Evolutionary conservation across 2,888 invertebrate genomes (phyloP).

Genomic region (Agriopis marginaria): DNA sequence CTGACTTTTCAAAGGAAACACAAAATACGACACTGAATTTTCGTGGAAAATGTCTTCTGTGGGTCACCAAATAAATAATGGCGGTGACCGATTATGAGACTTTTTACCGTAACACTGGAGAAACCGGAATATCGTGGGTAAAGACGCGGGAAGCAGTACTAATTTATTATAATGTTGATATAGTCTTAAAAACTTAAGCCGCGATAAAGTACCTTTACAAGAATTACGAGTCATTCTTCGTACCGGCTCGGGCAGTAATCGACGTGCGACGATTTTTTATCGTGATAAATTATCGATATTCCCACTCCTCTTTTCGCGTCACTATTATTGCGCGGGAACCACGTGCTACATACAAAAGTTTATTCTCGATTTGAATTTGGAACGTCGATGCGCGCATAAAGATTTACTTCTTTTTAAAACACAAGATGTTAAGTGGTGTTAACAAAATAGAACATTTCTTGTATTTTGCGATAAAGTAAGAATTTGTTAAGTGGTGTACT

Average conservation of each 20-base stretch:
- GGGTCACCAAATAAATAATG: too few species aligned
- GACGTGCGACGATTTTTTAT: constrained; percentile 28
- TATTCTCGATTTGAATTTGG: not conserved
- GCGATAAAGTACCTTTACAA: constrained; percentile 21
- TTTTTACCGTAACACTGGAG: too few species aligned
- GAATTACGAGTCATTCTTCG: constrained; percentile 14
- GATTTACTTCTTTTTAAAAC: not conserved
- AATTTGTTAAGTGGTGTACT: constrained; percentile 2
- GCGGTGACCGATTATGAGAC: too few species aligned
- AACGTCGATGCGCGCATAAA: constrained; percentile 19
- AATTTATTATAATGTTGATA: constrained; percentile 17
- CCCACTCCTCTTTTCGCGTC: constrained; percentile 27
- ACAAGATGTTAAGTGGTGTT: constrained; percentile 37
- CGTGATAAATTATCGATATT: constrained; percentile 16
- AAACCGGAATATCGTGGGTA: not conserved
- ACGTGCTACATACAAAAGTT: constrained; percentile 23
- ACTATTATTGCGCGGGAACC: constrained; percentile 31
- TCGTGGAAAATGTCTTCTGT: too few species aligned
- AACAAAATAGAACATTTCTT: constrained; percentile 43
- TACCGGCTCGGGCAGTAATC: constrained; percentile 12
- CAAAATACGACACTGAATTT: too few species aligned
- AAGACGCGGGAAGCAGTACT: constrained; percentile 7
- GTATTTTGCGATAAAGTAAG: constrained; percentile 46
- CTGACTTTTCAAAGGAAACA: too few species aligned
- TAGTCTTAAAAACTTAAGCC: constrained; percentile 25